Evolutionary conservation across 1,140 invertebrate genomes (phyloP), one percentile per base, ranked within the genome.

Genomic region (Scaptomyza graminum): DNA sequence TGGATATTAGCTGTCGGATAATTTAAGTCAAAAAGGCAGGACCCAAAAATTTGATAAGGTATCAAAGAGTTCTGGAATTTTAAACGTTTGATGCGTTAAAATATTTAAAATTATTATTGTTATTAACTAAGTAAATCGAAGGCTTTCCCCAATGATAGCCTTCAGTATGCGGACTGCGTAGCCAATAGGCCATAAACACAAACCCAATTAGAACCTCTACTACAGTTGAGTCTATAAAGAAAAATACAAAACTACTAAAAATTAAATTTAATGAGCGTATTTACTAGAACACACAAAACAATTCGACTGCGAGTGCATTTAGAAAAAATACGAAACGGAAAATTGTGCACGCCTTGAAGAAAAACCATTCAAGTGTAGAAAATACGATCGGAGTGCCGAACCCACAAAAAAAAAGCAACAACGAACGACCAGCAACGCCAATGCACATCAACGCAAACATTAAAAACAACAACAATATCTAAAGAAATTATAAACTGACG

Each of bases 351-450:
- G 82, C 82, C 82, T 85, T 85, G 83, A 87, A 61, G 82, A 88
- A 88, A 85, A 85, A 78, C 68, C 82, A 87, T 82, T 85, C 82
- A 85, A 79, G 66, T 87, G 83, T 87, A 69, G 63, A 88, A 54
- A 77, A 75, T 50, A 43, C 49, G 41, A 66, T 43, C 57, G 46
- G 56, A 64, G 62, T 77, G 79, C 75, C 79, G 39, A 79, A 66
- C 79, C 79, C 79, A 82, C 76, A 64, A 62, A 50, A 63, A 15
- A 57, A 39, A 62, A 50, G n/a, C n/a, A n/a, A 63, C 18, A 57
- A 39, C 34, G 67, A 54, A 54, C 69, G 59, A 49, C 63, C 25
- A 52, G 56, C 37, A n/a, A n/a, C 55, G 41, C 25, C 57, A 49
- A 57, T 61, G 57, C 51, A 60, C 70, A 68, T 62, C 34, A 83